Evolutionary conservation across 2,797 vertebrate genomes (phyloP).

Genomic region (Myripristis murdjan): DNA sequence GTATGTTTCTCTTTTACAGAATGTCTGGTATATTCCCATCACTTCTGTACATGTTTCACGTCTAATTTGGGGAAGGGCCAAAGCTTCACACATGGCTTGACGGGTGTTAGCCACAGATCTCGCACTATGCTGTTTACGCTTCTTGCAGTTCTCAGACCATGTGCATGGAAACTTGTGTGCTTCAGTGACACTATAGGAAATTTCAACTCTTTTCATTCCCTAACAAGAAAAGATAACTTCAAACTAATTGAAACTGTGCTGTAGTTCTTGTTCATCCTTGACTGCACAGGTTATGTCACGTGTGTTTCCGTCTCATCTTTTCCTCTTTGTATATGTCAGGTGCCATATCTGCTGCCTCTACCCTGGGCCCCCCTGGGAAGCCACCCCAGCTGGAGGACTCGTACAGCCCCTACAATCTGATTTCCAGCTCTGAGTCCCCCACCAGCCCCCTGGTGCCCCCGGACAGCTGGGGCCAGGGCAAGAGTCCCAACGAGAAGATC

Average conservation of each 20-base stretch:
- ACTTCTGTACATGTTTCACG: not conserved
- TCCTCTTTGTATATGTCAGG: conserved; percentile 76
- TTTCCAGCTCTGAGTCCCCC: conserved; percentile 93
- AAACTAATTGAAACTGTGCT: too few species aligned
- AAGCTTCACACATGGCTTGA: too few species aligned
- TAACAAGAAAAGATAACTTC: too few species aligned
- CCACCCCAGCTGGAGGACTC: conserved; percentile 93
- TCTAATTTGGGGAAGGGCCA: not conserved
- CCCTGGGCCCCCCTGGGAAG: conserved; percentile 92
- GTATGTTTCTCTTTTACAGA: not conserved
- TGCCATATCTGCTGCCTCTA: conserved; percentile 95
- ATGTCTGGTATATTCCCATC: not conserved
- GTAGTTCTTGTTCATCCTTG: too few species aligned
- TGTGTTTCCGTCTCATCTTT: conserved; percentile 6
- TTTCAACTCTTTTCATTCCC: too few species aligned
- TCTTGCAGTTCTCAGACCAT: too few species aligned
- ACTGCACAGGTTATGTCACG: too few species aligned
- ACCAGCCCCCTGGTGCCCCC: conserved; percentile 93
- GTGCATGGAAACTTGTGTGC: too few species aligned
- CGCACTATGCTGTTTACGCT: too few species aligned
- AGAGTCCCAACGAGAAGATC: conserved; percentile 95
- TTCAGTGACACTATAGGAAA: too few species aligned
- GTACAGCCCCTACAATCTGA: conserved; percentile 95
- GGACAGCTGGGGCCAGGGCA: conserved; percentile 98
- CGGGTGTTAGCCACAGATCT: too few species aligned